A percentile compares a stretch with the other conserved stretches of the same genome.
Evolutionary conservation across 2,797 vertebrate genomes (phyloP).

Genomic region (Acanthis flammea): DNA sequence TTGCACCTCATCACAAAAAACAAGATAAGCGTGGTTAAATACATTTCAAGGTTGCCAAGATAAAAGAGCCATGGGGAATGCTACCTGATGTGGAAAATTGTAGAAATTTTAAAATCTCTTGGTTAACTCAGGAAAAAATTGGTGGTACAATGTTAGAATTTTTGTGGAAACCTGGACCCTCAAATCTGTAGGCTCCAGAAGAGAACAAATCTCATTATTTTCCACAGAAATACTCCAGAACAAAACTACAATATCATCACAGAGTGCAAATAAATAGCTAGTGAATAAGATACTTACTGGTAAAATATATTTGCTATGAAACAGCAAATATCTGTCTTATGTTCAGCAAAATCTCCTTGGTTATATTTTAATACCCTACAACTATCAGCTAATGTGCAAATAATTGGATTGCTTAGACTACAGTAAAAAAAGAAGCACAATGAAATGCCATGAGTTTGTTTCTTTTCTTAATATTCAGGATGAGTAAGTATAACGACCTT

Average conservation of each 20-base stretch:
- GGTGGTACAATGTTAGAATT: background rate
- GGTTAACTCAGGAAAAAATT: background rate
- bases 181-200: background rate
- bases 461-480: background rate
- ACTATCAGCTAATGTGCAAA: background rate
- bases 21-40: slow-evolving; percentile 14
- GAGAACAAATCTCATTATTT: background rate
- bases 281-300: background rate
- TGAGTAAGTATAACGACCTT: background rate
- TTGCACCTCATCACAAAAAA: slow-evolving; percentile 8
- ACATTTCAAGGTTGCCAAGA: slow-evolving; percentile 18
- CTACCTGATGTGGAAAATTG: background rate
- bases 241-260: background rate
- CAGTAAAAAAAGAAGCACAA: background rate
- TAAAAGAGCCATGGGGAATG: background rate
- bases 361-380: background rate
- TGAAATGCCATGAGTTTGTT: background rate
- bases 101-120: background rate
- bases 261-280: background rate
- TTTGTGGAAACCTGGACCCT: background rate
- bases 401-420: background rate
- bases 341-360: background rate
- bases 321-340: background rate
- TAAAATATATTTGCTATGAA: background rate
- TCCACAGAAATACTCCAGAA: background rate